Evolutionary conservation across 2,113 vertebrate species (phyloP).

Genomic region (Alethe castanea): DNA sequence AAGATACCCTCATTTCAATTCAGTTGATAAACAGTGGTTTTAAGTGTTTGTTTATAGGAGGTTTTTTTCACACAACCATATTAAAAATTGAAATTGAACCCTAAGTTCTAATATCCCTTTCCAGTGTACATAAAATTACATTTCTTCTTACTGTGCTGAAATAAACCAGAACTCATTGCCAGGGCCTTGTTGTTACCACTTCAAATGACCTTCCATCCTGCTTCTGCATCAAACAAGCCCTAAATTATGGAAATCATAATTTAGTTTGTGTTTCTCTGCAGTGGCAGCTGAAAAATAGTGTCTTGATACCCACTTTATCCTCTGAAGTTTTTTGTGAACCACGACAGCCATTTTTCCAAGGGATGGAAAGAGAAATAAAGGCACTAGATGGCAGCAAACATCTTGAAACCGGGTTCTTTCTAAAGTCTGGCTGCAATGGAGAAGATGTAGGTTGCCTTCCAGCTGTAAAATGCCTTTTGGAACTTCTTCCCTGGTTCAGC

Average conservation of each 20-base stretch:
- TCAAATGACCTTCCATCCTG: background rate
- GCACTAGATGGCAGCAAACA: constrained; percentile 78
- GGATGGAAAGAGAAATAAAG: background rate
- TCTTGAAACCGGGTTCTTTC: constrained; percentile 8
- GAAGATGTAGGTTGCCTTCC: background rate
- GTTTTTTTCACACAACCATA: background rate
- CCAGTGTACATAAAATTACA: background rate
- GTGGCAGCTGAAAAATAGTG: background rate
- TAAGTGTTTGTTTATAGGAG: background rate
- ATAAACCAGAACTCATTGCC: background rate
- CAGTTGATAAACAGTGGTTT: background rate
- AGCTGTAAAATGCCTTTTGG: background rate
- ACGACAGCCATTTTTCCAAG: background rate
- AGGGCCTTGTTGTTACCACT: background rate
- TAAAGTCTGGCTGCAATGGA: background rate
- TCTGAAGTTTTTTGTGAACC: background rate
- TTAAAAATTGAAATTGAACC: background rate
- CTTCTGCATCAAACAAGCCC: background rate
- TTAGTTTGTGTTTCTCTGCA: background rate
- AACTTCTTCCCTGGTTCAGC: background rate
- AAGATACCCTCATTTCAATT: background rate
- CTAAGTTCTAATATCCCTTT: background rate
- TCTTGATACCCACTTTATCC: background rate
- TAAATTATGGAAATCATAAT: background rate
- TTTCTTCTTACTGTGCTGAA: background rate